Base-by-base conservation (phyloP, 2,113 vertebrate species). In the Accipiter virgatus region DNA sequence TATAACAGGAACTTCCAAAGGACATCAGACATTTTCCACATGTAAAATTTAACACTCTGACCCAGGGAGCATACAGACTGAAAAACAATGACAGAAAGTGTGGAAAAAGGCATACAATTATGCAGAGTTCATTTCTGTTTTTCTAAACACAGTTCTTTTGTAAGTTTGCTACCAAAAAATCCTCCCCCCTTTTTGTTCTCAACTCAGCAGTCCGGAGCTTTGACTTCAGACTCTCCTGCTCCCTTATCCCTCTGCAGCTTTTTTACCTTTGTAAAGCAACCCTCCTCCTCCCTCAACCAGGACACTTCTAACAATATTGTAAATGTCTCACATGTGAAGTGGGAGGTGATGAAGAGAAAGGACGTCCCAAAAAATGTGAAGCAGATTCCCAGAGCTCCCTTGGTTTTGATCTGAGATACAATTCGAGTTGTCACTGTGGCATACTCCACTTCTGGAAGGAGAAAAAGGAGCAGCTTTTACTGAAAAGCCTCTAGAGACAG, bases 371-470 rank as follows among this genome's bases (percentile, higher is more conserved):
- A 99, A 94, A 99, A 99, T 1, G 99, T 99, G 88, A 99, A 99
- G 93, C 98, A 96, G 40, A 99, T 77, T 7, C 98, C 99, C 86
- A 99, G 98, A 20, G 99, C 99, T 7, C 99, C 99, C 97, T 99
- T 99, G 84, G 99, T 99, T 97, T 99, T 99, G 98, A 99, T 99
- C 97, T 99, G 99, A 27, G 99, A 99, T 72, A 99, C 99, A 13
- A 99, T 99, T 62, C 99, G 98, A 1, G 99, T 99, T 11, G 99
- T 99, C 90, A 99, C 99, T 0, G 99, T 99, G 94, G 99, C 98
- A 10, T 98, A 99, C 93, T 99, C 99, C 81, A 99, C 99, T 86
- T 99, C 99, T 99, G 98, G 0, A 75, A 68, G 79, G 81, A 79
- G 10, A 23, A 73, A 67, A 73, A 92, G n/a, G 26, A 70, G n/a